These are phyloP conservation scores for Paramuricea clavata DNA, from an alignment of 92 coral and sea anemone species.

Conservation along the genomic window DNA sequence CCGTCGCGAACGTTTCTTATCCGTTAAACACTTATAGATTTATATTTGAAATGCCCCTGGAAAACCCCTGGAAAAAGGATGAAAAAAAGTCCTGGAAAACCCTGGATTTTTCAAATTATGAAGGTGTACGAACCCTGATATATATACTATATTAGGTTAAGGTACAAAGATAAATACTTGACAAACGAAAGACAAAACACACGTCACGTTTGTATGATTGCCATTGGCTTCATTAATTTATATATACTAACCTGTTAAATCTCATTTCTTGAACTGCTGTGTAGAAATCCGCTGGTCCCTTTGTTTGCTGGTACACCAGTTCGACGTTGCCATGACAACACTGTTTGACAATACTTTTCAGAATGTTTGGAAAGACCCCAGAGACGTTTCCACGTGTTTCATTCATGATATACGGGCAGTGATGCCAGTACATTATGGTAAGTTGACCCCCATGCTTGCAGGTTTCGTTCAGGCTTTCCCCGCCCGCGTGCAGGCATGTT, in stretches of 20 bases:
- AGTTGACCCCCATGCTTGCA: slow-evolving; percentile 29
- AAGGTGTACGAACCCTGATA: too few relatives aligned
- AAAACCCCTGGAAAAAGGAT: too few relatives aligned
- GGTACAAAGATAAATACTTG: too few relatives aligned
- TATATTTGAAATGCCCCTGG: too few relatives aligned
- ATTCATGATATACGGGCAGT: slow-evolving; percentile 11
- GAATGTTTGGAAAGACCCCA: slow-evolving; percentile 21
- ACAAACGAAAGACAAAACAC: too few relatives aligned
- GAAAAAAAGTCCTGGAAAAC: too few relatives aligned
- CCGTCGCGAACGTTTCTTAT: too few relatives aligned
- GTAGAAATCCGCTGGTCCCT: slow-evolving; percentile 17
- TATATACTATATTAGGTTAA: too few relatives aligned
- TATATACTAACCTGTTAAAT: slow-evolving; percentile 21
- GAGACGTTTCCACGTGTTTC: neutral
- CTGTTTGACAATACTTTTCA: neutral
- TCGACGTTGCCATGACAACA: slow-evolving; percentile 33
- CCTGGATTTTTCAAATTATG: too few relatives aligned
- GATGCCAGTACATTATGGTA: slow-evolving; percentile 21
- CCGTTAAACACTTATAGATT: too few relatives aligned
- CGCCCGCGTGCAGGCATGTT: neutral
- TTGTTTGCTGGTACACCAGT: slow-evolving; percentile 6
- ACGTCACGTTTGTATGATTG: too few relatives aligned
- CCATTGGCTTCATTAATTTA: too few relatives aligned
- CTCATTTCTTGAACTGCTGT: neutral
- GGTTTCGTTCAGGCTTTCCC: neutral